Evolutionary conservation across 2,888 invertebrate species (phyloP).

Genomic region (Psylliodes chrysocephalus): DNA sequence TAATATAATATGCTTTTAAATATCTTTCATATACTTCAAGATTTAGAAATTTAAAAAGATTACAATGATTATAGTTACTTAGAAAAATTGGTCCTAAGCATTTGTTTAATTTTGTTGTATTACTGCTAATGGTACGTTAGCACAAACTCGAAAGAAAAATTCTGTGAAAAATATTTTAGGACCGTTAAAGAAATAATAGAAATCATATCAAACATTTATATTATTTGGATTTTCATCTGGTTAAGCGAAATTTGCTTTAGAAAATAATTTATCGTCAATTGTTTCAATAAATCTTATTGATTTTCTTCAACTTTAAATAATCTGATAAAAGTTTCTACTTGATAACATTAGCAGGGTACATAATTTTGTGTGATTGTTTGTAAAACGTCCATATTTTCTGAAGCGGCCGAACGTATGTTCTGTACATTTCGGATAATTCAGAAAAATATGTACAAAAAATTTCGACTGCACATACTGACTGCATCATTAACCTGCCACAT

Average conservation of each 20-base stretch:
- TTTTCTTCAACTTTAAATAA: constrained; percentile 37
- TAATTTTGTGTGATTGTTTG: constrained; percentile 55
- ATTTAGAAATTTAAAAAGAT: constrained; percentile 21
- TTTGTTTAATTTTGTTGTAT: constrained; percentile 25
- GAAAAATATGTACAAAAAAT: constrained; percentile 54
- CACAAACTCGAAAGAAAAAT: neutral
- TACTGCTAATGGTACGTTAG: constrained; percentile 34
- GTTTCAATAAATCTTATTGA: neutral
- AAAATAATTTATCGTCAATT: neutral
- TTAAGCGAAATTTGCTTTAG: constrained; percentile 1
- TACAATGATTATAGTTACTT: constrained; percentile 14
- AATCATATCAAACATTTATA: constrained; percentile 37
- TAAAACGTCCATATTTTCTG: constrained; percentile 57
- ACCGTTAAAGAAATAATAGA: constrained; percentile 28
- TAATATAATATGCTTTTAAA: constrained; percentile 27
- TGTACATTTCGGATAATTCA: constrained; percentile 49
- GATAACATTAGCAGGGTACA: constrained; percentile 60
- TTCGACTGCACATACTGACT: constrained; percentile 60
- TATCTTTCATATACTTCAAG: constrained; percentile 28
- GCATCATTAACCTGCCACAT: constrained; percentile 60
- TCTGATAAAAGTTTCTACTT: constrained; percentile 36
- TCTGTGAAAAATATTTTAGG: constrained; percentile 26
- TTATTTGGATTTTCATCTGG: constrained; percentile 3
- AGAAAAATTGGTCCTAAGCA: constrained; percentile 36
- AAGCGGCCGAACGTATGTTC: constrained; percentile 39